Base-by-base conservation (phyloP, 2,113 vertebrate species). In the Bombycilla garrulus region DNA sequence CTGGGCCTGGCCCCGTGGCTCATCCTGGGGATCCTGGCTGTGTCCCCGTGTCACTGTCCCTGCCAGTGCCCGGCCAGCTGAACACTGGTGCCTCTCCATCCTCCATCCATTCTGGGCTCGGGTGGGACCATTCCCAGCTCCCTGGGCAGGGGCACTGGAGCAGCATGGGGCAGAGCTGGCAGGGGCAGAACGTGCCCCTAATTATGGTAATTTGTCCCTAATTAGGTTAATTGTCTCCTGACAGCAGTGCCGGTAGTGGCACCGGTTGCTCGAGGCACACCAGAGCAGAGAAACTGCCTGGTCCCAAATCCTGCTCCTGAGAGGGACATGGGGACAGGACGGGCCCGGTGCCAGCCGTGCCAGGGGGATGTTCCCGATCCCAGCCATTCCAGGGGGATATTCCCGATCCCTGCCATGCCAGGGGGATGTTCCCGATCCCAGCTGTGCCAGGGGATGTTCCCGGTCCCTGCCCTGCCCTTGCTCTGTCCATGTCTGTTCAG, bases 381-480 rank as follows among this genome's bases (percentile, higher is more conserved):
- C 47, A 4, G 3, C 33, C 48, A 5, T 9, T 9, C n/a, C 12
- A 1, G n/a, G 10, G 5, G 45, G 28, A 3, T 5, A 16, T 8
- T 22, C 10, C 57, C 13, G 1, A n/a, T 38, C 38, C 38, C 38
- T 38, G 38, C 38, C 38, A 12, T 38, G 38, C 38, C 38, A 38
- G 38, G 38, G 38, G 38, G 38, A 9, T 12, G 38, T 38, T 9
- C 38, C 38, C 38, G 38, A 12, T 38, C 38, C 22, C 47, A 4
- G 3, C 33, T 48, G 5, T 9, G 10, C n/a, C 12, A 1, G 10
- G 5, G 45, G 28, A 3, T 5, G 18, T 8, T 22, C 10, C 57
- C 13, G 1, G 14, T 4, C 25, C 45, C 0, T 1, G 47, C 25
- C 45, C 0, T 1, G 47, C 2, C 1, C 1, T 1, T 1, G 29